phyloP scores from a whole-genome alignment of 2,888 invertebrate species.

The Lepeophtheirus nordmannii region DNA sequence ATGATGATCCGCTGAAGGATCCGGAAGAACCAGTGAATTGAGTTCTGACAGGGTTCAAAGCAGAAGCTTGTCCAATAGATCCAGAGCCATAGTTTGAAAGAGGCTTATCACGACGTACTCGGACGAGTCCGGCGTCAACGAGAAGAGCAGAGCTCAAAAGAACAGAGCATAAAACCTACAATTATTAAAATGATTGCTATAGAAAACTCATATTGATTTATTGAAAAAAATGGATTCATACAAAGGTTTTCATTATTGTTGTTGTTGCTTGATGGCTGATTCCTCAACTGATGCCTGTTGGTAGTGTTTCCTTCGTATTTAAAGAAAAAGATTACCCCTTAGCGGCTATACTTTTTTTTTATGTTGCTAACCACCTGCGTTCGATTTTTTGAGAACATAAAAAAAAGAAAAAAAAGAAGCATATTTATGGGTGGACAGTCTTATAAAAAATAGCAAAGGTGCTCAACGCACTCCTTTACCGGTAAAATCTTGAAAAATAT shows the following conservation, averaged over 20 bases:
- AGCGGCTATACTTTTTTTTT: neutral
- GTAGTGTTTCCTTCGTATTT: neutral
- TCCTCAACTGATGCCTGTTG: neutral
- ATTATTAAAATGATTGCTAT: neutral
- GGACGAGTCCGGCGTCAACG: neutral
- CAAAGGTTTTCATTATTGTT: neutral
- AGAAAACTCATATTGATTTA: neutral
- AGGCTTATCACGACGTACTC: neutral
- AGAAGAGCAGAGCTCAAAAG: constrained; percentile 7
- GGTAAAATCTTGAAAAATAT: too few relatives aligned
- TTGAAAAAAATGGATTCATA: neutral
- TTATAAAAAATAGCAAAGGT: too few relatives aligned
- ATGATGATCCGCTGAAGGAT: neutral
- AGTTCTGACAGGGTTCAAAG: neutral
- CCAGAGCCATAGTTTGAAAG: neutral
- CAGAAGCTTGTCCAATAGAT: neutral
- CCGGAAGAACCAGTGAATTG: neutral
- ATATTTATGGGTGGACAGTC: too few relatives aligned
- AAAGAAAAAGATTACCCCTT: neutral
- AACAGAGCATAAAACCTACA: neutral
- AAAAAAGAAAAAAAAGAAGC: too few relatives aligned
- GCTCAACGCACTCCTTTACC: too few relatives aligned
- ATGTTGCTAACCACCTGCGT: neutral
- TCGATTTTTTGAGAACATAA: too few relatives aligned
- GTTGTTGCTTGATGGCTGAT: neutral